These are phyloP conservation scores for Anolis apletophallus DNA, from an alignment of 2,797 vertebrate genomes.

Conservation along the genomic window DNA sequence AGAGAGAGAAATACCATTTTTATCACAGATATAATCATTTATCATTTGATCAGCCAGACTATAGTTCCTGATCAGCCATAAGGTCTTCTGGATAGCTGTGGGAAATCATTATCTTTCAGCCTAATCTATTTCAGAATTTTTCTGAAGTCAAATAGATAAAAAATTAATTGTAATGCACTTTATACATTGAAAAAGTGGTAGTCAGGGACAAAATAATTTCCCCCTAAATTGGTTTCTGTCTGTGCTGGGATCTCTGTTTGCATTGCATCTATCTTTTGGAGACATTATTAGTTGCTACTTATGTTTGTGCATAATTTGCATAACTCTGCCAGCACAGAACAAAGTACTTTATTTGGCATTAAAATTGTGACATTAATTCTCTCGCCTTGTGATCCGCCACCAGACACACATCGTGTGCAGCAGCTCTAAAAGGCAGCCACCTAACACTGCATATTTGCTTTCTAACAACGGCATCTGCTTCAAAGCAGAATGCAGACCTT, in stretches of 20 bases:
- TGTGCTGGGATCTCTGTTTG: conserved; percentile 39
- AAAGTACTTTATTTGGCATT: conserved; percentile 36
- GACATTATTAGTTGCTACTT: conserved; percentile 45
- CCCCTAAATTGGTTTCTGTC: conserved; percentile 52
- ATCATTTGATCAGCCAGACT: neutral
- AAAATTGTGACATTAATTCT: conserved; percentile 38
- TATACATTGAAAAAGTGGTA: neutral
- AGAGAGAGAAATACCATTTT: neutral
- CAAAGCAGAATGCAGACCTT: neutral
- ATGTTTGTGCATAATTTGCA: neutral
- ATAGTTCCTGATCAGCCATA: neutral
- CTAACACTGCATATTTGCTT: conserved; percentile 41
- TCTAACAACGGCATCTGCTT: neutral
- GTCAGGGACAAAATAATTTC: neutral
- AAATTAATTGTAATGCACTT: neutral
- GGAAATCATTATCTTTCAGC: neutral
- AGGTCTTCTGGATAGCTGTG: neutral
- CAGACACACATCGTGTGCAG: conserved; percentile 35
- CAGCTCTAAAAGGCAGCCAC: conserved; percentile 7
- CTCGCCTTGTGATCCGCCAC: neutral
- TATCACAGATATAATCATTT: neutral
- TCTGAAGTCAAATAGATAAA: neutral
- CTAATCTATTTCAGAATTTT: neutral
- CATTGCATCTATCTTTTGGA: conserved; percentile 43
- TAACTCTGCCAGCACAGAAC: conserved; percentile 28